These are phyloP conservation scores for Eulithis prunata DNA, from an alignment of 2,888 invertebrate genomes.

Conservation along the genomic window DNA sequence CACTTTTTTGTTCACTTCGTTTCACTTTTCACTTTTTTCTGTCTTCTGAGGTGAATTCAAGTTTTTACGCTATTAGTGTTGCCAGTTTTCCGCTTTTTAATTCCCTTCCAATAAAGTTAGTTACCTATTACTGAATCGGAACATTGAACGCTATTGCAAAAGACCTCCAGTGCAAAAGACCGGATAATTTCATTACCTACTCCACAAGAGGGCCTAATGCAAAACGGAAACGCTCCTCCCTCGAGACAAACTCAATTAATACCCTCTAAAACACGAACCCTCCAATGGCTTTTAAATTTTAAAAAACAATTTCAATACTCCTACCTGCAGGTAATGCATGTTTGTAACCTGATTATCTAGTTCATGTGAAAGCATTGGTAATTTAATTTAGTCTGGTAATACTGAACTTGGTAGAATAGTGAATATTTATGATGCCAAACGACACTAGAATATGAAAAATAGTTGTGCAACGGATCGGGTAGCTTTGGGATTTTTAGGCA, in stretches of 20 bases:
- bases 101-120: constrained; percentile 21
- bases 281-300: constrained; percentile 77
- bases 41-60: too few species aligned
- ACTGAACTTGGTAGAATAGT: not conserved
- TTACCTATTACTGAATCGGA: constrained; percentile 29
- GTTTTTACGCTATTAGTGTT: constrained; percentile 15
- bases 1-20: too few species aligned
- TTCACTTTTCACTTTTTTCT: too few species aligned
- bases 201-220: constrained; percentile 70
- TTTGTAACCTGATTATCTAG: constrained; percentile 28
- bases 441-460: not conserved
- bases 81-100: constrained; percentile 20
- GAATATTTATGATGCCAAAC: constrained; percentile 9
- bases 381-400: constrained; percentile 12
- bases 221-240: constrained; percentile 76
- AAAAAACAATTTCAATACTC: constrained; percentile 66
- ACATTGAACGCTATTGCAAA: constrained; percentile 31
- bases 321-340: constrained; percentile 21
- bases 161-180: constrained; percentile 61
- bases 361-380: constrained; percentile 24
- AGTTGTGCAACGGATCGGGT: too few species aligned
- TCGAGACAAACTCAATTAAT: constrained; percentile 82
- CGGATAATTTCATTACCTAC: constrained; percentile 75
- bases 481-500: too few species aligned
- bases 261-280: constrained; percentile 72